These are phyloP conservation scores for Noctuana brunneofusca DNA, from an alignment of 2,888 invertebrate species.

Conservation along the genomic window DNA sequence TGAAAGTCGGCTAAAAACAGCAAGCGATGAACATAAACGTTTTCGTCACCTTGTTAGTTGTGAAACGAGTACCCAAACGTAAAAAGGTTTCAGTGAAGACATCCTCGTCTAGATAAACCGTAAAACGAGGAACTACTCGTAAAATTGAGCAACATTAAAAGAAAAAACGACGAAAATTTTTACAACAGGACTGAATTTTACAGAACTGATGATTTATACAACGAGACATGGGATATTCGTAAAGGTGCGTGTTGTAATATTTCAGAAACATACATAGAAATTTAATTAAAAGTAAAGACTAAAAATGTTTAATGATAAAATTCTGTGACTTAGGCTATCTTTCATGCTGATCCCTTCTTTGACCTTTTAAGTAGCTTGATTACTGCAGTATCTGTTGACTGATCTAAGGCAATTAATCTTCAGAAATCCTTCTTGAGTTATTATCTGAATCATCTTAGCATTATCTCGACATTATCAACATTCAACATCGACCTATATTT, in stretches of 20 bases:
- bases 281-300: too few species aligned
- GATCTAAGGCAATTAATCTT: slow-evolving; percentile 20
- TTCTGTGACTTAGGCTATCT: background rate
- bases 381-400: slow-evolving; percentile 5
- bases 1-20: too few species aligned
- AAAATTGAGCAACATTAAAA: background rate
- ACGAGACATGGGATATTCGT: background rate
- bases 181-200: background rate
- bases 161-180: background rate
- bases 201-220: too few species aligned
- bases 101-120: background rate
- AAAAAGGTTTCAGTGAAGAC: slow-evolving; percentile 1
- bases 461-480: background rate
- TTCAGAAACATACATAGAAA: too few species aligned
- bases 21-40: too few species aligned
- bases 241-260: background rate
- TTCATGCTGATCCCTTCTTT: background rate
- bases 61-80: background rate
- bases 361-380: slow-evolving; percentile 10
- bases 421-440: slow-evolving; percentile 14
- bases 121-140: background rate
- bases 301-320: too few species aligned
- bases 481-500: background rate
- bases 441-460: slow-evolving; percentile 13
- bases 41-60: background rate